Evolutionary conservation across 2,888 invertebrate genomes (phyloP).

Genomic region (Trichogramma dendrolimi): DNA sequence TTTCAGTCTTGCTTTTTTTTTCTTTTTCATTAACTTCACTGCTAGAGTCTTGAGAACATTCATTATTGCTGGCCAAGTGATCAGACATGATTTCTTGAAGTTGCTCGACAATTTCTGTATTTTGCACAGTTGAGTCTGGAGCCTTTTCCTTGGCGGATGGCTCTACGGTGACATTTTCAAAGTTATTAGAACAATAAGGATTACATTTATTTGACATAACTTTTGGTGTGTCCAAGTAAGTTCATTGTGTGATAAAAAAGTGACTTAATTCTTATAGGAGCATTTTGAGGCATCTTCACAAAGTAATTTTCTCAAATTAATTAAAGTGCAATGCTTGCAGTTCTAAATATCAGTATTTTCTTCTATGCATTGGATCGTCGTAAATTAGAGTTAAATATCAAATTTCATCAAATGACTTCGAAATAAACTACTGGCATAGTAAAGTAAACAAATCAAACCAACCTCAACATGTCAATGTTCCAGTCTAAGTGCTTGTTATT

Average conservation of each 20-base stretch:
- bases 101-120: slow-evolving; percentile 16
- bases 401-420: too few relatives aligned
- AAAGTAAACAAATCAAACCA: too few relatives aligned
- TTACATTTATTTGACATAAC: slow-evolving; percentile 38
- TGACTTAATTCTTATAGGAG: too few relatives aligned
- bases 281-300: too few relatives aligned
- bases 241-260: neutral
- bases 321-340: too few relatives aligned
- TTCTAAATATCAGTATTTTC: too few relatives aligned
- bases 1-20: slow-evolving; percentile 35
- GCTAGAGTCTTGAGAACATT: slow-evolving; percentile 51
- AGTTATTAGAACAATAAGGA: slow-evolving; percentile 36
- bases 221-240: neutral
- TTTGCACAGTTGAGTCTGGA: slow-evolving; percentile 35
- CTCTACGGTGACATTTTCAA: slow-evolving; percentile 62
- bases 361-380: too few relatives aligned
- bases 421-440: too few relatives aligned
- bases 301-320: too few relatives aligned
- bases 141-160: slow-evolving; percentile 49
- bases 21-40: slow-evolving; percentile 49
- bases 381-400: too few relatives aligned
- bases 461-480: too few relatives aligned
- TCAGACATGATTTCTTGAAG: slow-evolving; percentile 35
- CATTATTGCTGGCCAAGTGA: slow-evolving; percentile 42
- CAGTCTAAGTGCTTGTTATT: too few relatives aligned